A percentile compares a stretch with the other conserved stretches of the same genome.
phyloP scores from a whole-genome alignment of 2,113 vertebrate genomes.

The Hoplias malabaricus region DNA sequence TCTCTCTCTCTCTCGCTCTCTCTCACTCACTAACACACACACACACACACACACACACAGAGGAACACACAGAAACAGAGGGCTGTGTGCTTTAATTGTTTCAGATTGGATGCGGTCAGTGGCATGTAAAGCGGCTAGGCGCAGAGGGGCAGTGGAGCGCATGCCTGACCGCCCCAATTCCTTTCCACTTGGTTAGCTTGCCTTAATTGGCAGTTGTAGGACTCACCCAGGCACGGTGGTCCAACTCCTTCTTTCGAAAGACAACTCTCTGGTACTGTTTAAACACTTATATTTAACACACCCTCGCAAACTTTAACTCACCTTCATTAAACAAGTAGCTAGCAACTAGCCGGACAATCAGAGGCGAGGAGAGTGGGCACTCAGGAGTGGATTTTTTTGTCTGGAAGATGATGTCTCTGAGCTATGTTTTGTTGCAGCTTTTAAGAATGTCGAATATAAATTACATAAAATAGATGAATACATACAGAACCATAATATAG shows the following conservation, averaged over 20 bases:
- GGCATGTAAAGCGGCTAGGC: conserved; percentile 42
- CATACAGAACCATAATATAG: too few species aligned
- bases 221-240: background rate
- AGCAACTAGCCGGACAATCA: too few species aligned
- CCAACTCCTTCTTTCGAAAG: background rate
- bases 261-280: background rate
- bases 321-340: too few species aligned
- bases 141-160: conserved; percentile 35
- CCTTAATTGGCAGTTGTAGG: conserved; percentile 32
- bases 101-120: conserved; percentile 54
- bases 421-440: too few species aligned
- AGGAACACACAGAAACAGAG: conserved; percentile 35
- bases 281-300: too few species aligned
- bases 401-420: too few species aligned
- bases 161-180: background rate
- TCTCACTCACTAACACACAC: conserved; percentile 21
- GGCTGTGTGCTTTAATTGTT: conserved; percentile 59
- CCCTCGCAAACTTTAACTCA: too few species aligned
- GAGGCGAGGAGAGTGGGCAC: too few species aligned
- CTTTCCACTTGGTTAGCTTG: conserved; percentile 16
- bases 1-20: conserved; percentile 2
- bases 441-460: too few species aligned
- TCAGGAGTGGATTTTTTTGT: too few species aligned
- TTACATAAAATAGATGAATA: too few species aligned
- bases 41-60: conserved; percentile 38